Conservation (phyloP, 2,888 invertebrate species). For the Lasius fuliginosus region DNA sequence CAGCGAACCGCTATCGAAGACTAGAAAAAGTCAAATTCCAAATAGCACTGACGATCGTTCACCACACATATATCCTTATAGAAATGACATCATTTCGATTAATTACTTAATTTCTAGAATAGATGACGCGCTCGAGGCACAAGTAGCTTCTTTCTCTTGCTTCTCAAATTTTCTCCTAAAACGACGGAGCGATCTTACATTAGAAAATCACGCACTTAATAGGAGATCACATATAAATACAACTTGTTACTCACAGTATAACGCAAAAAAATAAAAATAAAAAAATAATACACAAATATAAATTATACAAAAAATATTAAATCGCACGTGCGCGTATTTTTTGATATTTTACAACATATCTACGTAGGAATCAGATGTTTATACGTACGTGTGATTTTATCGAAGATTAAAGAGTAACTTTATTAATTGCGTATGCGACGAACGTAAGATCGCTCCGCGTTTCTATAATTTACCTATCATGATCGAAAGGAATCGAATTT, state of each 20-base stretch:
- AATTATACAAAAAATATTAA: background rate
- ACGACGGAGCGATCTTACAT: conserved; percentile 53
- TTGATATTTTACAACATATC: background rate
- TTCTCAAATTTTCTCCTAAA: conserved; percentile 49
- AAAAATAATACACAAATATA: no score
- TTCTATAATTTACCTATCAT: conserved; percentile 37
- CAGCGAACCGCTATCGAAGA: conserved; percentile 63
- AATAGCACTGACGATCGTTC: conserved; percentile 66
- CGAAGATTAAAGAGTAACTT: background rate
- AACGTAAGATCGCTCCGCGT: conserved; percentile 52
- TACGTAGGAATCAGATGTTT: background rate
- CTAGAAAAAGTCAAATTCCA: conserved; percentile 63
- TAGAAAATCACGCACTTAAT: conserved; percentile 9
- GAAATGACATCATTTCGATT: conserved; percentile 60
- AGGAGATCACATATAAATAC: background rate
- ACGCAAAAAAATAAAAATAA: background rate
- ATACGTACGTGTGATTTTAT: background rate
- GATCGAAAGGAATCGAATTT: conserved; percentile 49
- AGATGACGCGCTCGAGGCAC: conserved; percentile 70
- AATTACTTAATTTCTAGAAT: conserved; percentile 64
- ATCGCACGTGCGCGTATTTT: background rate
- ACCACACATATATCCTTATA: conserved; percentile 63
- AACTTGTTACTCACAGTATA: background rate
- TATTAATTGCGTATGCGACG: no score
- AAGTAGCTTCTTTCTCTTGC: conserved; percentile 65